Conservation (phyloP, 2,113 vertebrate genomes). For the Addax nasomaculatus region DNA sequence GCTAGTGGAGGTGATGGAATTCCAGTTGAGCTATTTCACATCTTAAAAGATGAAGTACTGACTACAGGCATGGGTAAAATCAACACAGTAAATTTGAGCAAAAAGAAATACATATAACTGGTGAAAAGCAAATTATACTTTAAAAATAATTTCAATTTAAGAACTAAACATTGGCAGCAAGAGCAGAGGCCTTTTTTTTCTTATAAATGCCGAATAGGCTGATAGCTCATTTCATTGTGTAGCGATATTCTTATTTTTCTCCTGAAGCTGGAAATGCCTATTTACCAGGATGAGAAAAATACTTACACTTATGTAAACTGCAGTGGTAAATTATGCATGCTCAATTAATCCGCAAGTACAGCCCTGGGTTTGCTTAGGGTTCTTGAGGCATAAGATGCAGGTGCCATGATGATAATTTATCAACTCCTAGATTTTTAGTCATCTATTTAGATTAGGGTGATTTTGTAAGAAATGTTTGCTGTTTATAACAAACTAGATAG, state of each 20-base stretch:
- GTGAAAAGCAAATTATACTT: constrained; percentile 58
- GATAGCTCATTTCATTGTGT: constrained; percentile 59
- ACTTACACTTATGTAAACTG: constrained; percentile 59
- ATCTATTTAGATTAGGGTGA: constrained; percentile 48
- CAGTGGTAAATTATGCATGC: constrained; percentile 56
- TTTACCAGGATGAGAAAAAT: constrained; percentile 70
- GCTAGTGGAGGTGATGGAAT: neutral
- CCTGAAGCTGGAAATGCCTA: constrained; percentile 54
- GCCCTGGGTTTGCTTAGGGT: constrained; percentile 47
- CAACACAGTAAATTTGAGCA: constrained; percentile 42
- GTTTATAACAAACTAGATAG: constrained; percentile 16
- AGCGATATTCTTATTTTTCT: constrained; percentile 59
- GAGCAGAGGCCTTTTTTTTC: neutral
- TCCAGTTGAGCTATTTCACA: neutral
- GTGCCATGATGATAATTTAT: constrained; percentile 36
- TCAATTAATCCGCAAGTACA: constrained; percentile 54
- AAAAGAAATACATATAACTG: constrained; percentile 28
- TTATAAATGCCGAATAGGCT: constrained; percentile 24
- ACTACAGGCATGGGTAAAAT: constrained; percentile 26
- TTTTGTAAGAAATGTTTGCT: constrained; percentile 18
- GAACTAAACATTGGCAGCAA: constrained; percentile 31
- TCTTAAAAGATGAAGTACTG: neutral
- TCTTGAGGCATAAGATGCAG: constrained; percentile 37
- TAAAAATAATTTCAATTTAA: constrained; percentile 62
- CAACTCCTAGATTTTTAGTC: constrained; percentile 3